phyloP scores from a whole-genome alignment of 2,797 vertebrate genomes.

The Pteronotus mesoamericanus region DNA sequence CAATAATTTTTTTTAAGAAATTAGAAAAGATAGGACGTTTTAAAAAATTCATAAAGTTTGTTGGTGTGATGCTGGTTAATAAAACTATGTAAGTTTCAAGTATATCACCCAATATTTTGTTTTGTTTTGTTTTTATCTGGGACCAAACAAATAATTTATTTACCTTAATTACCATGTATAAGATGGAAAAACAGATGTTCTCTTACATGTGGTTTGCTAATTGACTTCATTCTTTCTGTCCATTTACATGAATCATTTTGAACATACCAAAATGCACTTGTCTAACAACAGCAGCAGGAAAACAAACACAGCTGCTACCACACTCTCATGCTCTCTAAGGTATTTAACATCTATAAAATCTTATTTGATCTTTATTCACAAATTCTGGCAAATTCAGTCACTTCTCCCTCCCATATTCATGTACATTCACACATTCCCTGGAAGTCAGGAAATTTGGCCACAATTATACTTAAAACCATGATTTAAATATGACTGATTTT shows the following conservation, averaged over 20 bases:
- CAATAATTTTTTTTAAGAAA: neutral
- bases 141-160: slow-evolving; percentile 52
- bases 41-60: neutral
- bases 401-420: neutral
- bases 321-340: neutral
- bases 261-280: slow-evolving; percentile 23
- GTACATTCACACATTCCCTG: neutral
- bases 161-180: slow-evolving; percentile 50
- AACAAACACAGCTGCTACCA: slow-evolving; percentile 11
- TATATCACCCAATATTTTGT: neutral
- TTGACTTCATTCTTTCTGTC: slow-evolving; percentile 63
- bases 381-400: slow-evolving; percentile 23
- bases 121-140: neutral
- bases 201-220: slow-evolving; percentile 31
- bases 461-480: slow-evolving; percentile 28
- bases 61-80: neutral
- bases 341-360: slow-evolving; percentile 29
- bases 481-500: slow-evolving; percentile 52
- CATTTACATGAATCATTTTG: slow-evolving; percentile 50
- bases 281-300: neutral
- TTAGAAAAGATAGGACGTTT: neutral
- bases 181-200: slow-evolving; percentile 58
- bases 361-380: slow-evolving; percentile 33
- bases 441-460: slow-evolving; percentile 18
- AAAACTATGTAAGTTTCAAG: neutral